These are phyloP conservation scores for Brenthis ino DNA, from an alignment of 2,888 invertebrate species.

Conservation along the genomic window DNA sequence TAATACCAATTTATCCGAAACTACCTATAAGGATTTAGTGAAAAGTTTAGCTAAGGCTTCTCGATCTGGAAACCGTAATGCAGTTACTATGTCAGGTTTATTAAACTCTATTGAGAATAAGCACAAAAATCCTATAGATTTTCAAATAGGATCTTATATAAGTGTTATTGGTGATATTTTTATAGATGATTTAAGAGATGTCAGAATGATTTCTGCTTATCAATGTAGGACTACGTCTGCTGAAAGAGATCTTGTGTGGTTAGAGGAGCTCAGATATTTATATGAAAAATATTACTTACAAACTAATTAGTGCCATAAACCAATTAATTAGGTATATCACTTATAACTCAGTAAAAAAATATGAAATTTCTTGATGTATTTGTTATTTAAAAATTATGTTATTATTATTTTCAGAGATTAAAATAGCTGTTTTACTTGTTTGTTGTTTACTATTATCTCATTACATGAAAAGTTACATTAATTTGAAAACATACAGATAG, in stretches of 20 bases:
- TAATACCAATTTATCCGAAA: constrained; percentile 50
- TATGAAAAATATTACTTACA: constrained; percentile 71
- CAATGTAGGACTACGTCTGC: constrained; percentile 57
- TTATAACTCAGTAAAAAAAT: neutral
- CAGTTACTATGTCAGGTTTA: constrained; percentile 59
- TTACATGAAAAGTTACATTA: too few species aligned
- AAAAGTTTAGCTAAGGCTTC: constrained; percentile 52
- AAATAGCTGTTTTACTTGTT: too few species aligned
- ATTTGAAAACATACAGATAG: too few species aligned
- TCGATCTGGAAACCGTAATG: constrained; percentile 56
- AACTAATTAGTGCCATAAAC: neutral
- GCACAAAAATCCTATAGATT: constrained; percentile 47
- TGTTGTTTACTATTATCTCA: too few species aligned
- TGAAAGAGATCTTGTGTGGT: constrained; percentile 68
- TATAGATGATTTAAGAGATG: constrained; percentile 55
- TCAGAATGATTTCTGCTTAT: constrained; percentile 66
- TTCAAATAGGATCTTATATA: constrained; percentile 60
- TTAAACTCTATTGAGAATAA: constrained; percentile 55
- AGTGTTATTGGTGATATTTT: constrained; percentile 69
- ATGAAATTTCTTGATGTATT: too few species aligned
- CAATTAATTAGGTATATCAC: neutral
- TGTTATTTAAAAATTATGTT: too few species aligned
- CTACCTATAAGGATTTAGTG: constrained; percentile 53
- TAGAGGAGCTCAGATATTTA: constrained; percentile 69
- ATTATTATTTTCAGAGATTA: too few species aligned